Conservation (phyloP, 2,888 invertebrate genomes). For the Ectemnius continuus region DNA sequence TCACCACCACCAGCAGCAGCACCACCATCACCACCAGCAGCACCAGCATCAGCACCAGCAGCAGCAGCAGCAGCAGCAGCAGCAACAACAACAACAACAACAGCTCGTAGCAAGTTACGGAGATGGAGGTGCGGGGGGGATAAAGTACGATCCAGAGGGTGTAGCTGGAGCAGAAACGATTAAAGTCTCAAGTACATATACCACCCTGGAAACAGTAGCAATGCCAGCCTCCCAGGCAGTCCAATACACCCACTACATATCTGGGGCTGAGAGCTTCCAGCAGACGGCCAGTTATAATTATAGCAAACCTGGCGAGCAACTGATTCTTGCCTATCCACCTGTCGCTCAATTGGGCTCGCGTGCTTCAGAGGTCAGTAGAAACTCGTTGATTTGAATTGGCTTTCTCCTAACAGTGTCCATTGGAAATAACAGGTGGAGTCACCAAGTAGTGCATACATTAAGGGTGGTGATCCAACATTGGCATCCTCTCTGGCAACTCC, state of each 20-base stretch:
- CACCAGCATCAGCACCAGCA: conserved; percentile 67
- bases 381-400: no score
- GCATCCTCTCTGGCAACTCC: conserved; percentile 80
- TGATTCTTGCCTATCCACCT: conserved; percentile 68
- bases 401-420: no score
- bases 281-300: conserved; percentile 68
- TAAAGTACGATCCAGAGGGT: conserved; percentile 46
- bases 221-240: conserved; percentile 77
- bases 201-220: conserved; percentile 83
- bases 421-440: conserved; percentile 65
- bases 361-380: conserved; percentile 66
- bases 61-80: conserved; percentile 44
- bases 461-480: conserved; percentile 84
- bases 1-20: conserved; percentile 71
- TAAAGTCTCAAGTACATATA: conserved; percentile 79
- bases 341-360: conserved; percentile 65
- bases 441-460: conserved; percentile 81
- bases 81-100: conserved; percentile 44
- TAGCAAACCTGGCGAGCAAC: conserved; percentile 68
- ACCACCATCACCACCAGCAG: conserved; percentile 70
- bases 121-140: conserved; percentile 40
- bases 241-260: conserved; percentile 72
- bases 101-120: conserved; percentile 33
- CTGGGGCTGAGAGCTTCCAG: conserved; percentile 67
- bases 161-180: conserved; percentile 70